Percentiles rank a stretch among this genome's conserved stretches.
phyloP scores from a whole-genome alignment of 2,797 vertebrate species.

The Enteromius unitaeniatus region DNA sequence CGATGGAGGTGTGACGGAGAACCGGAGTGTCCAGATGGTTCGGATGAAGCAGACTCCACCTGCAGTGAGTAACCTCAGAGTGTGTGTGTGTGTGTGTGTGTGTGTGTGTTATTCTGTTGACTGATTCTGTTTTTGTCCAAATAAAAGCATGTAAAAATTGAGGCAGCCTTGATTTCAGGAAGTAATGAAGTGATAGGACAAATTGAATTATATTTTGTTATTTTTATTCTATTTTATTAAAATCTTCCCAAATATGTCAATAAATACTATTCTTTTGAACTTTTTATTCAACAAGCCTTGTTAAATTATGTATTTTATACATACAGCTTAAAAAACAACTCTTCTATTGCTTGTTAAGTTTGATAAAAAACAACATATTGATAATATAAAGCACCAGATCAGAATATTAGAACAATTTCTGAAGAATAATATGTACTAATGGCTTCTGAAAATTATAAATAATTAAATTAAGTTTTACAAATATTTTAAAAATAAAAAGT shows the following conservation, averaged over 20 bases:
- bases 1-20: slow-evolving; percentile 97
- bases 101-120: background rate
- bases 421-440: background rate
- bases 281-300: background rate
- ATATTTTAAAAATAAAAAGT: no score
- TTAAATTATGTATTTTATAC: background rate
- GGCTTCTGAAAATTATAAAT: background rate
- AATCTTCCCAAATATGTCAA: background rate
- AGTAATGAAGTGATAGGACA: background rate
- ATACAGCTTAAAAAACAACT: no score
- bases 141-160: background rate
- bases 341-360: no score
- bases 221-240: background rate
- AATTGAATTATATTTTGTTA: background rate
- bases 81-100: background rate
- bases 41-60: slow-evolving; percentile 89
- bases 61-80: slow-evolving; percentile 91
- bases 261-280: background rate
- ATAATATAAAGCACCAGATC: background rate
- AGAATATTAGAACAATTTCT: background rate
- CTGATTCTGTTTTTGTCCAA: background rate
- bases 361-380: no score
- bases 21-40: slow-evolving; percentile 90
- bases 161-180: background rate
- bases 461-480: background rate